These are phyloP conservation scores for Calameuta pallipes DNA, from an alignment of 2,888 invertebrate genomes.

Conservation along the genomic window DNA sequence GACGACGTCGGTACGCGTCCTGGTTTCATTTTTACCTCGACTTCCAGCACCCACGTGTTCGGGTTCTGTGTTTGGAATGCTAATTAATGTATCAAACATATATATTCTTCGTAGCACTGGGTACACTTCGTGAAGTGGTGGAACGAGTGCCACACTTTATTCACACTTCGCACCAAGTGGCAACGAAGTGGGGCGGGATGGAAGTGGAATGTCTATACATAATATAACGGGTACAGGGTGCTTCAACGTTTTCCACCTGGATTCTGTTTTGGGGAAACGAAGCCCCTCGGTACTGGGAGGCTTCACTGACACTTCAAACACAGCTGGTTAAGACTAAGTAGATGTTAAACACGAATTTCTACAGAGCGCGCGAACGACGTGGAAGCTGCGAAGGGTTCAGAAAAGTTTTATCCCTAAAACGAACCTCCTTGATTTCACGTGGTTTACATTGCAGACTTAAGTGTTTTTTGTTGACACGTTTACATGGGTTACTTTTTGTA, in stretches of 20 bases:
- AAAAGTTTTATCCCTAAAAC: too few relatives aligned
- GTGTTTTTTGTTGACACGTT: too few relatives aligned
- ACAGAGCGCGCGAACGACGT: neutral
- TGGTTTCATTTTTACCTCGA: too few relatives aligned
- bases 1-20: too few relatives aligned
- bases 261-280: neutral
- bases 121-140: neutral
- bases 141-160: neutral
- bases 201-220: neutral
- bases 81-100: neutral
- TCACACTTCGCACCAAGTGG: neutral
- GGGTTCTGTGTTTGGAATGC: neutral
- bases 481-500: too few relatives aligned
- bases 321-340: neutral
- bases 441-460: too few relatives aligned
- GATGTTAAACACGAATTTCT: neutral
- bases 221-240: neutral
- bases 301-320: neutral
- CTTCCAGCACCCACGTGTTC: too few relatives aligned
- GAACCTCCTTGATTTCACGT: too few relatives aligned
- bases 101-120: neutral
- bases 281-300: too few relatives aligned
- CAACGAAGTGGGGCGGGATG: neutral
- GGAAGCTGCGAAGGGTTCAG: neutral
- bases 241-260: slow-evolving; percentile 1